A percentile compares a stretch with the other conserved stretches of the same genome.
phyloP scores from a whole-genome alignment of 2,797 vertebrate species.

The Alca torda region DNA sequence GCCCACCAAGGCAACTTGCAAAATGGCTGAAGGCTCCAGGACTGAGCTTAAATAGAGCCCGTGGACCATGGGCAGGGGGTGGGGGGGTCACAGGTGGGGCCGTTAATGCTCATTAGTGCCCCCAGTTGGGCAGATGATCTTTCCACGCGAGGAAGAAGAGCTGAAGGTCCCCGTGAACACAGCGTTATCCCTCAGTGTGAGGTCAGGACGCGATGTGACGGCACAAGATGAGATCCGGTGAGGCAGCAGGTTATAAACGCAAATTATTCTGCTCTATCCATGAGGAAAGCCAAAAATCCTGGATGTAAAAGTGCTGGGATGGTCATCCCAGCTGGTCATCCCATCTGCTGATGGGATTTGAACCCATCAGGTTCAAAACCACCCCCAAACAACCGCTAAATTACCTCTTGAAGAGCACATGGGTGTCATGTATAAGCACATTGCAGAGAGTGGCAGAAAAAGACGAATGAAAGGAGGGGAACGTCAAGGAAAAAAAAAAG shows the following conservation, averaged over 20 bases:
- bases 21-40: rapidly evolving
- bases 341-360: too few relatives aligned
- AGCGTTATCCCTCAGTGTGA: too few relatives aligned
- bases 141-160: neutral
- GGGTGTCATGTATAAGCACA: neutral
- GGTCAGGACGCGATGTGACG: too few relatives aligned
- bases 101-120: neutral
- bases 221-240: neutral
- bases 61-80: neutral
- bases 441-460: neutral
- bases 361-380: neutral
- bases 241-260: neutral
- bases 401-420: neutral
- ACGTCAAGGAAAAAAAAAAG: rapidly evolving
- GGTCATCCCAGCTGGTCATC: too few relatives aligned
- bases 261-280: neutral
- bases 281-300: rapidly evolving
- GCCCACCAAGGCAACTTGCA: neutral
- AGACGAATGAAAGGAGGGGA: rapidly evolving
- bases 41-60: neutral
- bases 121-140: neutral
- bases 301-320: neutral
- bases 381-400: neutral
- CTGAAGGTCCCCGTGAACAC: neutral
- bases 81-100: neutral